phyloP scores from a whole-genome alignment of 2,113 vertebrate species.

The Prunella fulvescens region DNA sequence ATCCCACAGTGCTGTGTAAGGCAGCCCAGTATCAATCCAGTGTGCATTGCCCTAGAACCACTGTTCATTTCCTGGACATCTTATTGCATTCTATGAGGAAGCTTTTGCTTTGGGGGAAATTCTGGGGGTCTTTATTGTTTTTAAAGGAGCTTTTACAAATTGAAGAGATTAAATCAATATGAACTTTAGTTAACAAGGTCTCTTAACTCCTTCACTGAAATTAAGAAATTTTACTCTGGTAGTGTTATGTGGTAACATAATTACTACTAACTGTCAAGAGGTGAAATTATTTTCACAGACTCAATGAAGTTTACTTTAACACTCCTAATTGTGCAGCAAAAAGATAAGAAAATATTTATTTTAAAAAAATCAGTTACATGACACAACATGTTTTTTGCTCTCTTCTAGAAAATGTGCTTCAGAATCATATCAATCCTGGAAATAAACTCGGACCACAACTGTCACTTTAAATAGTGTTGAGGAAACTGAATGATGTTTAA shows the following conservation, averaged over 20 bases:
- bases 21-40: neutral
- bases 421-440: slow-evolving; percentile 9
- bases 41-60: neutral
- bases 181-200: slow-evolving; percentile 6
- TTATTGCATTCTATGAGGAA: neutral
- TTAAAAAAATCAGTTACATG: neutral
- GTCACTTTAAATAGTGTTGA: slow-evolving; percentile 30
- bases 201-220: slow-evolving; percentile 41
- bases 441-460: slow-evolving; percentile 53
- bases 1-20: neutral
- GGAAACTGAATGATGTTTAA: slow-evolving; percentile 5
- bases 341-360: slow-evolving; percentile 28
- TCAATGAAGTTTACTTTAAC: neutral
- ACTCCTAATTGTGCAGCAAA: slow-evolving; percentile 47
- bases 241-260: slow-evolving; percentile 57
- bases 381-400: slow-evolving; percentile 36
- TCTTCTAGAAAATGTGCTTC: slow-evolving; percentile 59
- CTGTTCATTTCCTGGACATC: neutral
- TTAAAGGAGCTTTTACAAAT: slow-evolving; percentile 52
- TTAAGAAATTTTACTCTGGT: slow-evolving; percentile 30
- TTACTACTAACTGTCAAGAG: slow-evolving; percentile 59
- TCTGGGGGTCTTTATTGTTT: neutral
- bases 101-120: neutral
- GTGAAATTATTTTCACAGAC: slow-evolving; percentile 50
- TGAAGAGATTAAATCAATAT: slow-evolving; percentile 36